Percentiles rank a stretch among this genome's conserved stretches.
Conservation (phyloP, 2,888 invertebrate species). For the Andrena fulva region DNA sequence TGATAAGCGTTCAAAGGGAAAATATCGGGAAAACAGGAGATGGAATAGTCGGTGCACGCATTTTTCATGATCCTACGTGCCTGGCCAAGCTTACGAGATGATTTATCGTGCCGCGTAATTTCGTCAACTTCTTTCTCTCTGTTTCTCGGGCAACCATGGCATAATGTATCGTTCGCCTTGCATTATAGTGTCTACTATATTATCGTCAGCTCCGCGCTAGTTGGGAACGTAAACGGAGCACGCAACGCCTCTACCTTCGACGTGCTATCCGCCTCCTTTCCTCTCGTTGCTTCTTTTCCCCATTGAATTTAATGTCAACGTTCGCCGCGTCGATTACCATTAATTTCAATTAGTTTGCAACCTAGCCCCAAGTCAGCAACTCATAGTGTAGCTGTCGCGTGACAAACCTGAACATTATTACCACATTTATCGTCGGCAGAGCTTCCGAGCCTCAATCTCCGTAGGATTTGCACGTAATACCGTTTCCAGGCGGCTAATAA, state of each 20-base stretch:
- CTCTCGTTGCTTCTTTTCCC: slow-evolving; percentile 12
- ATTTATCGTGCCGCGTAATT: slow-evolving; percentile 61
- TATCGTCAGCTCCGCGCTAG: slow-evolving; percentile 44
- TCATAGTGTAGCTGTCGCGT: background rate
- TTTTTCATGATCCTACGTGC: slow-evolving; percentile 58
- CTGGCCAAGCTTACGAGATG: slow-evolving; percentile 51
- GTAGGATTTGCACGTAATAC: background rate
- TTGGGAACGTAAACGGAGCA: slow-evolving; percentile 20
- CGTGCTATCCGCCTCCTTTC: slow-evolving; percentile 1
- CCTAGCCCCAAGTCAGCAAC: background rate
- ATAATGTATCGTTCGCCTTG: slow-evolving; percentile 65
- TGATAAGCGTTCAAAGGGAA: slow-evolving; percentile 25
- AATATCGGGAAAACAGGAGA: slow-evolving; percentile 2
- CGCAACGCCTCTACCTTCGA: slow-evolving; percentile 30
- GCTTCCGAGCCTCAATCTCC: background rate
- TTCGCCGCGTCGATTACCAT: slow-evolving; percentile 17
- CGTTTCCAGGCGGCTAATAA: background rate
- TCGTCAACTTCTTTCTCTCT: slow-evolving; percentile 62
- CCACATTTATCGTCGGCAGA: background rate
- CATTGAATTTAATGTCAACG: slow-evolving; percentile 31
- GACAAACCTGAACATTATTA: slow-evolving; percentile 6
- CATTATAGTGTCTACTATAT: slow-evolving; percentile 59
- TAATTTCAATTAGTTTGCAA: slow-evolving; percentile 13
- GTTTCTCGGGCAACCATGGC: slow-evolving; percentile 49
- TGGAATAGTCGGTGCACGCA: slow-evolving; percentile 24